Evolutionary conservation across 1,140 invertebrate species (phyloP), one percentile per base, ranked within the genome.

Genomic region (Theocolax elegans): DNA sequence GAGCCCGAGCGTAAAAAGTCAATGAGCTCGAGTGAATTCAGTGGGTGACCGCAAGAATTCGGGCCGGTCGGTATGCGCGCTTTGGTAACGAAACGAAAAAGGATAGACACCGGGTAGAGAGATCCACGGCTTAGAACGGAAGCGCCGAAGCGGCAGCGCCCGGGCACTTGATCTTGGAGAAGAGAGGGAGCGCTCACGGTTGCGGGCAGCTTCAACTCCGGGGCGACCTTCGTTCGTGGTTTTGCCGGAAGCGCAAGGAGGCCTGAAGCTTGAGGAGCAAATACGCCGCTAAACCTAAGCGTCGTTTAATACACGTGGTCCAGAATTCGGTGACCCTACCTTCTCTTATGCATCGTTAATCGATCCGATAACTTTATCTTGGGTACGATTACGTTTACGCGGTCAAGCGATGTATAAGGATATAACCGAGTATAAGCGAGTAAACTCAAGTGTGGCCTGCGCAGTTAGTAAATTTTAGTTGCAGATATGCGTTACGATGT

Each of bases 151-250:
- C 9, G 38, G 25, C 72, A 75, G 72, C 66, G 44, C 40, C n/a
- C 70, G 70, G 77, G 74, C 76, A 78, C 80, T 79, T 77, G 79
- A 79, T 81, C 79, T 80, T 79, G 76, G 72, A 72, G 66, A 76
- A 53, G 63, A 77, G 64, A 68, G 74, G 48, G 21, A 25, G 44
- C 27, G 71, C 73, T 76, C 68, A 60, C 71, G 44, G 63, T 58
- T 72, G 74, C 56, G 79, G 77, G 59, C 74, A 72, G 74, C 73
- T 77, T 67, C 72, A 77, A 79, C 74, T 77, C 35, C 62, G 44
- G 60, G 58, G 27, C 63, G 71, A 75, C 69, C 74, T 44, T 60
- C 68, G 58, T 54, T 72, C 64, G 80, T 63, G 79, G 80, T 81
- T 81, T 79, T 77, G 48, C 75, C 66, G 71, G 17, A 35, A 0